A percentile compares a stretch with the other conserved stretches of the same genome.
phyloP scores from a whole-genome alignment of 1,140 invertebrate species.

The Cotesia typhae region DNA sequence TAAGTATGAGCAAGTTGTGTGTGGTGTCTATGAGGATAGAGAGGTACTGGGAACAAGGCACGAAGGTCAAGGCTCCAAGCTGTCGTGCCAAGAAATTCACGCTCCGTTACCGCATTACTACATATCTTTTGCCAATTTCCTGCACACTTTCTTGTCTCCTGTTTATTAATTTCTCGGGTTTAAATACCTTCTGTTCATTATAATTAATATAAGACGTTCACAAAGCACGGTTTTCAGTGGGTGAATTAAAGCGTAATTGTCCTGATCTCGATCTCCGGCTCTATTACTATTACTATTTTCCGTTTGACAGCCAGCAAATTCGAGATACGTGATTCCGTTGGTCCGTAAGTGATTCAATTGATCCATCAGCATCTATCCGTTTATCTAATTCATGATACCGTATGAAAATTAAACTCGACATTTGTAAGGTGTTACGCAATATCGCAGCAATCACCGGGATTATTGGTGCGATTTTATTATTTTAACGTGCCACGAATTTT shows the following conservation, averaged over 20 bases:
- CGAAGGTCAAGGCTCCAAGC: slow-evolving; percentile 50
- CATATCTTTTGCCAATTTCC: slow-evolving; percentile 26
- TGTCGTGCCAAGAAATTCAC: slow-evolving; percentile 43
- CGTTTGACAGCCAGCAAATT: slow-evolving; percentile 6
- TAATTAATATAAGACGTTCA: too few relatives aligned
- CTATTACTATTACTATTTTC: neutral
- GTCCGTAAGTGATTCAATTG: slow-evolving; percentile 33
- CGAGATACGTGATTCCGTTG: slow-evolving; percentile 24
- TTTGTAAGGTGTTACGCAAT: slow-evolving; percentile 11
- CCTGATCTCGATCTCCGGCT: too few relatives aligned
- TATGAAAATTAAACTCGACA: slow-evolving; percentile 16
- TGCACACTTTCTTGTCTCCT: neutral
- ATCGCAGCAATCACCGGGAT: neutral
- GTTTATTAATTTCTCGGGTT: slow-evolving; percentile 10
- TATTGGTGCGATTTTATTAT: neutral
- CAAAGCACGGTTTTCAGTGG: too few relatives aligned
- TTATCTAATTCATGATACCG: slow-evolving; percentile 14
- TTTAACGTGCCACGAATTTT: too few relatives aligned
- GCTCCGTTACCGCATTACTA: slow-evolving; percentile 29
- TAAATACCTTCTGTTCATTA: too few relatives aligned
- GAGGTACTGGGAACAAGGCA: slow-evolving; percentile 22
- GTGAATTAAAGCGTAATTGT: too few relatives aligned
- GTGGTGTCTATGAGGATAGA: neutral
- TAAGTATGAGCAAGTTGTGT: neutral
- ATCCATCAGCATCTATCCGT: slow-evolving; percentile 21